These are phyloP conservation scores for Helicolenus hilgendorfi DNA, from an alignment of 2,797 vertebrate genomes.

Conservation along the genomic window DNA sequence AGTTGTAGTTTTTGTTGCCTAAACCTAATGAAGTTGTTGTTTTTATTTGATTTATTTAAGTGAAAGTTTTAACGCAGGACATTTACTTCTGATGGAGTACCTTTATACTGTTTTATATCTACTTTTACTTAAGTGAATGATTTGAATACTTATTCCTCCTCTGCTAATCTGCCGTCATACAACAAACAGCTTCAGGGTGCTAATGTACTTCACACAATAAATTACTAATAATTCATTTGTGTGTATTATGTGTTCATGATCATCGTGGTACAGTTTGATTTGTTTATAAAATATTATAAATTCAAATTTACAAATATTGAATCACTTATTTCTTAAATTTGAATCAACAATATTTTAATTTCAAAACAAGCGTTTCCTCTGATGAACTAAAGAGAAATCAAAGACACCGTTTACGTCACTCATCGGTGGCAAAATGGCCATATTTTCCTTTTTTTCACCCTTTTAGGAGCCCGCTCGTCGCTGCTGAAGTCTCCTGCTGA, in stretches of 20 bases:
- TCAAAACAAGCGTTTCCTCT: not conserved
- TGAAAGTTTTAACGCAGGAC: too few relatives aligned
- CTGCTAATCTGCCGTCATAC: too few relatives aligned
- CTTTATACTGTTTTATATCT: too few relatives aligned
- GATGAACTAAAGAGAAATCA: not conserved
- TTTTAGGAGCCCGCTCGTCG: not conserved
- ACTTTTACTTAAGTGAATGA: too few relatives aligned
- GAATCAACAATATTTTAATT: not conserved
- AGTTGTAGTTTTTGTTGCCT: too few relatives aligned
- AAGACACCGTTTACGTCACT: not conserved
- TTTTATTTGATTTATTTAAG: too few relatives aligned
- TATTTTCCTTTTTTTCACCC: not conserved
- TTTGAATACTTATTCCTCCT: too few relatives aligned
- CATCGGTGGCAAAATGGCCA: not conserved
- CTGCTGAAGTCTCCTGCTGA: not conserved
- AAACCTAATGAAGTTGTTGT: too few relatives aligned
- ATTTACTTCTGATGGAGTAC: too few relatives aligned
- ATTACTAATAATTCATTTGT: too few relatives aligned
- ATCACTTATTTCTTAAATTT: not conserved
- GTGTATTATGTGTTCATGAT: not conserved
- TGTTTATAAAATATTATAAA: not conserved
- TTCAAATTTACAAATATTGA: not conserved
- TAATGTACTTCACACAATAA: too few relatives aligned
- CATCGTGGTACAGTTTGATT: not conserved
- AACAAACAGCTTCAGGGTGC: too few relatives aligned